Evolutionary conservation across 2,888 invertebrate species (phyloP).

Genomic region (Brachylomia viminalis): DNA sequence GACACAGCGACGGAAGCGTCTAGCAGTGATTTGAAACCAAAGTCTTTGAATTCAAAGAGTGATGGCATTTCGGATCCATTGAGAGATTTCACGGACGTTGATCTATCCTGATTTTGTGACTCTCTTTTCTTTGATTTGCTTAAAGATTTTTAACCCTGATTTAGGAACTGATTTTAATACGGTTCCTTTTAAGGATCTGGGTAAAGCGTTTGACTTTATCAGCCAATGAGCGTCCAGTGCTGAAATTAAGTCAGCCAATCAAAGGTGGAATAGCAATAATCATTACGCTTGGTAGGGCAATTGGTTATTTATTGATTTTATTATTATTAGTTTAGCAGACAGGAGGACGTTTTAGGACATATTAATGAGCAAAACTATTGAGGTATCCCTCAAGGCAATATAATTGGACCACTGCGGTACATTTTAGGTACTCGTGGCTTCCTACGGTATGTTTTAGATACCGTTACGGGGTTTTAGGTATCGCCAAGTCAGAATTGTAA

Average conservation of each 20-base stretch:
- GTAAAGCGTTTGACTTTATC: slow-evolving; percentile 23
- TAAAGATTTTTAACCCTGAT: slow-evolving; percentile 62
- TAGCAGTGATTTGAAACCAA: slow-evolving; percentile 51
- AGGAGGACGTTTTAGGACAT: background rate
- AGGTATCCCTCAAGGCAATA: slow-evolving; percentile 33
- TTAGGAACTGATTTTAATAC: slow-evolving; percentile 1
- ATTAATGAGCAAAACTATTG: slow-evolving; percentile 2
- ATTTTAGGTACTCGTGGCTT: slow-evolving; percentile 24
- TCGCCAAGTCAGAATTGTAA: slow-evolving; percentile 47
- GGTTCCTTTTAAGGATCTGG: background rate
- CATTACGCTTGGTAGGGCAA: background rate
- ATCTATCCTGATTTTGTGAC: slow-evolving; percentile 82
- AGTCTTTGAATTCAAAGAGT: slow-evolving; percentile 61
- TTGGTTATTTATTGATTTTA: background rate
- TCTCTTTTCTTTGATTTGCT: slow-evolving; percentile 74
- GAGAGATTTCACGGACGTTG: slow-evolving; percentile 80
- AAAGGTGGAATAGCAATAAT: background rate
- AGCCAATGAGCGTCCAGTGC: slow-evolving; percentile 10
- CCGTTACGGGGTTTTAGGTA: slow-evolving; percentile 24
- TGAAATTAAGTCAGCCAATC: background rate
- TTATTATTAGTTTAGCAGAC: background rate
- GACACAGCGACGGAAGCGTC: slow-evolving; percentile 47
- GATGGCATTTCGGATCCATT: slow-evolving; percentile 76
- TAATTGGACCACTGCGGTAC: slow-evolving; percentile 38
- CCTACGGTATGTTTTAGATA: slow-evolving; percentile 37